A percentile compares a stretch with the other conserved stretches of the same genome.
phyloP scores from a whole-genome alignment of 1,140 invertebrate genomes.

The Drosophila burlai region DNA sequence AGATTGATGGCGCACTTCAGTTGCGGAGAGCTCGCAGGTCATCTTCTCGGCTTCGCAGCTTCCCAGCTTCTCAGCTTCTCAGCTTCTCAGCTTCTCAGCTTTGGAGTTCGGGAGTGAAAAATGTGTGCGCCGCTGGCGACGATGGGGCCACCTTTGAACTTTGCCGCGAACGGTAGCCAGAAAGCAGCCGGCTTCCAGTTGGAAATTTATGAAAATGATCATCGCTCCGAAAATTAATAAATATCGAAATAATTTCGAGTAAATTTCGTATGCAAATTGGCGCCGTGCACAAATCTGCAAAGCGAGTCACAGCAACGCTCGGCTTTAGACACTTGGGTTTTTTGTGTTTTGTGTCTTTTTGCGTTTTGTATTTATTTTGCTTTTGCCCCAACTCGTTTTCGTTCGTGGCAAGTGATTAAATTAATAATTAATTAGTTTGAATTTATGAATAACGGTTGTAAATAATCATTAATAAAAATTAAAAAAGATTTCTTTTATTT shows the following conservation, averaged over 20 bases:
- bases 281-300: constrained; percentile 65
- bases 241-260: constrained; percentile 79
- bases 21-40: constrained; percentile 62
- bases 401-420: constrained; percentile 78
- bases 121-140: constrained; percentile 73
- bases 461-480: constrained; percentile 85
- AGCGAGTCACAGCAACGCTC: constrained; percentile 55
- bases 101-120: constrained; percentile 72
- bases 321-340: constrained; percentile 76
- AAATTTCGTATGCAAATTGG: constrained; percentile 75
- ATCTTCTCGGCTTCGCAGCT: constrained; percentile 3
- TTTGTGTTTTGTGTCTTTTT: constrained; percentile 12
- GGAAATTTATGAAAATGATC: constrained; percentile 66
- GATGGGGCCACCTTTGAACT: constrained; percentile 70
- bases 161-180: constrained; percentile 73
- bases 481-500: constrained; percentile 82
- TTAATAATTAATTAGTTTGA: constrained; percentile 85
- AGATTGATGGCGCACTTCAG: constrained; percentile 77
- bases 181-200: constrained; percentile 46
- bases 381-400: constrained; percentile 49
- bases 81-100: constrained; percentile 2
- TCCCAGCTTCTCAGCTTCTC: background rate
- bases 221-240: constrained; percentile 75
- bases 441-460: constrained; percentile 84
- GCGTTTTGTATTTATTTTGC: constrained; percentile 11